phyloP scores from a whole-genome alignment of 2,797 vertebrate genomes.

The Glossophaga mutica region DNA sequence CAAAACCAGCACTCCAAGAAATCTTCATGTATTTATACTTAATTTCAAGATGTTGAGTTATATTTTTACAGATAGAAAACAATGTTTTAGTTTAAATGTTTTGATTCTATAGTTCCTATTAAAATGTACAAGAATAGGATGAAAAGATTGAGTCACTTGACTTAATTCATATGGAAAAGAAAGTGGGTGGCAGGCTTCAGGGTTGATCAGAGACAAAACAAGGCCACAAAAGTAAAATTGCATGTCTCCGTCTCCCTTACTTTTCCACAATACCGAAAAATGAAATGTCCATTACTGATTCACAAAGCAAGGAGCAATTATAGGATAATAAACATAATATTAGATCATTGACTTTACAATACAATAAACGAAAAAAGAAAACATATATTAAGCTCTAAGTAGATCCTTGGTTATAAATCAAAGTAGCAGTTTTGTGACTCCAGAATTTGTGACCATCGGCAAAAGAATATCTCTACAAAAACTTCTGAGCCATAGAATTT shows the following conservation, averaged over 20 bases:
- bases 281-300: conserved; percentile 19
- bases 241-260: neutral
- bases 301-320: conserved; percentile 44
- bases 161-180: conserved; percentile 24
- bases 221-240: neutral
- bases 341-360: conserved; percentile 6
- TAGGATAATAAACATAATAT: conserved; percentile 20
- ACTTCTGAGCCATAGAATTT: conserved; percentile 23
- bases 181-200: neutral
- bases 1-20: neutral
- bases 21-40: conserved; percentile 13
- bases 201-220: neutral
- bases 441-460: neutral
- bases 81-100: neutral
- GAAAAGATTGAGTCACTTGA: neutral
- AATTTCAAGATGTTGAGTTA: conserved; percentile 9
- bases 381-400: neutral
- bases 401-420: conserved; percentile 41
- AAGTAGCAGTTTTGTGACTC: conserved; percentile 18
- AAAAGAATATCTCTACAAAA: conserved; percentile 35
- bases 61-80: neutral
- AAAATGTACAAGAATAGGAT: conserved; percentile 29
- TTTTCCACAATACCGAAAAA: neutral
- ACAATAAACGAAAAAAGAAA: neutral
- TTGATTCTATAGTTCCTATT: neutral